Conservation (phyloP, 2,888 invertebrate species). For the Listrodromus nycthemerus region DNA sequence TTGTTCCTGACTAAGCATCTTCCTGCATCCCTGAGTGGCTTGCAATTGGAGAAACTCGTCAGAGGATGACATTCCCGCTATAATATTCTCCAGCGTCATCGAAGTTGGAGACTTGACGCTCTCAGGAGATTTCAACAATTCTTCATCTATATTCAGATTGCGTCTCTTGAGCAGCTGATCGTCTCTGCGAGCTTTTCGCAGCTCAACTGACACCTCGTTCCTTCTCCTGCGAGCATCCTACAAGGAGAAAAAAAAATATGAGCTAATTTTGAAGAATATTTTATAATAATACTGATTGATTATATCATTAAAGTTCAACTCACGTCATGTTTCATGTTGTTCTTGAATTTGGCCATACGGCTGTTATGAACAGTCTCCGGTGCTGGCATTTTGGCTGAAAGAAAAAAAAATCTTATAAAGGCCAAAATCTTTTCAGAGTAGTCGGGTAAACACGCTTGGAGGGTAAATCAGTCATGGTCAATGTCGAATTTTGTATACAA, state of each 20-base stretch:
- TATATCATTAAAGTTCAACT: constrained; percentile 75
- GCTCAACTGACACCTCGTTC: constrained; percentile 94
- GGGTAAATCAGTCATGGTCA: neutral
- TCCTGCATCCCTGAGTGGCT: constrained; percentile 93
- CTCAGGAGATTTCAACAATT: constrained; percentile 83
- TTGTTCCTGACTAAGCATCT: constrained; percentile 94
- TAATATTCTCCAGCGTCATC: constrained; percentile 90
- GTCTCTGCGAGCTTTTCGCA: constrained; percentile 97
- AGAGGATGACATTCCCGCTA: constrained; percentile 88
- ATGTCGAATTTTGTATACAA: constrained; percentile 39
- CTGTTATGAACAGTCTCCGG: constrained; percentile 86
- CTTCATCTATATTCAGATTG: constrained; percentile 89
- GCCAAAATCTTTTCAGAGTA: neutral
- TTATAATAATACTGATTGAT: constrained; percentile 4
- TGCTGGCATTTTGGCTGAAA: constrained; percentile 85
- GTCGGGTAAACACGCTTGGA: neutral
- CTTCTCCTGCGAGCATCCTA: constrained; percentile 96
- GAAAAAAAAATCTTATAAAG: neutral
- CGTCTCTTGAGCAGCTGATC: constrained; percentile 96
- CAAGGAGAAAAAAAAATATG: constrained; percentile 2
- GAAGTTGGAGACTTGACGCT: constrained; percentile 82
- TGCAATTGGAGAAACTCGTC: constrained; percentile 88
- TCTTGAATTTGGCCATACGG: constrained; percentile 91
- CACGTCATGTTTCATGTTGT: constrained; percentile 92
- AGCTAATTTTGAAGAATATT: constrained; percentile 39